phyloP scores from a whole-genome alignment of 1,140 invertebrate genomes.

The Aphelenchoides besseyi region DNA sequence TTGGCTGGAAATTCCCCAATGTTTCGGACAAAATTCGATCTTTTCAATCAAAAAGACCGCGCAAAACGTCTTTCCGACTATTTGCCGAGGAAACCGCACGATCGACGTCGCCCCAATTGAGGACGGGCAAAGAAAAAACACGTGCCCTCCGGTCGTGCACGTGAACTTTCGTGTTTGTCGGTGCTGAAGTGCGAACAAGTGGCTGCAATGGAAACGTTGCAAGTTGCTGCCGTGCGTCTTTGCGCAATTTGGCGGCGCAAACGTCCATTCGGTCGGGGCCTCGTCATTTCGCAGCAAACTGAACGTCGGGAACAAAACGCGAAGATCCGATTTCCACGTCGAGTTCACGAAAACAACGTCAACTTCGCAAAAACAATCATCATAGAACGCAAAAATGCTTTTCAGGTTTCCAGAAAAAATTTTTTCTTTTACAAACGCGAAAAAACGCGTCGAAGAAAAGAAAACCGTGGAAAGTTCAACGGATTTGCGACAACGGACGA shows the following conservation, averaged over 20 bases:
- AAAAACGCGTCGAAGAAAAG: neutral
- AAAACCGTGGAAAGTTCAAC: neutral
- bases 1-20: too few relatives aligned
- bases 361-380: neutral
- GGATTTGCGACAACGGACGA: conserved; percentile 37
- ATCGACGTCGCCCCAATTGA: too few relatives aligned
- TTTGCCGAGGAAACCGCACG: too few relatives aligned
- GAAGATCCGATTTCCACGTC: neutral
- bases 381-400: neutral
- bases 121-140: neutral
- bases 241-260: too few relatives aligned
- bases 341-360: conserved; percentile 1
- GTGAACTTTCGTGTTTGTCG: conserved; percentile 1
- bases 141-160: neutral
- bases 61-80: too few relatives aligned
- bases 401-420: neutral
- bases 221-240: too few relatives aligned
- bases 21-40: too few relatives aligned
- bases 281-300: too few relatives aligned
- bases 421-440: neutral
- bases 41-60: too few relatives aligned
- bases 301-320: too few relatives aligned
- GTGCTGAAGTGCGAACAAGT: neutral
- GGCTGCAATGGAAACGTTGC: too few relatives aligned
- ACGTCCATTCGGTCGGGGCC: too few relatives aligned